Percentiles rank a stretch among this genome's conserved stretches.
These are phyloP conservation scores for Perca schrenkii DNA, from an alignment of 2,113 vertebrate genomes.

Conservation along the genomic window DNA sequence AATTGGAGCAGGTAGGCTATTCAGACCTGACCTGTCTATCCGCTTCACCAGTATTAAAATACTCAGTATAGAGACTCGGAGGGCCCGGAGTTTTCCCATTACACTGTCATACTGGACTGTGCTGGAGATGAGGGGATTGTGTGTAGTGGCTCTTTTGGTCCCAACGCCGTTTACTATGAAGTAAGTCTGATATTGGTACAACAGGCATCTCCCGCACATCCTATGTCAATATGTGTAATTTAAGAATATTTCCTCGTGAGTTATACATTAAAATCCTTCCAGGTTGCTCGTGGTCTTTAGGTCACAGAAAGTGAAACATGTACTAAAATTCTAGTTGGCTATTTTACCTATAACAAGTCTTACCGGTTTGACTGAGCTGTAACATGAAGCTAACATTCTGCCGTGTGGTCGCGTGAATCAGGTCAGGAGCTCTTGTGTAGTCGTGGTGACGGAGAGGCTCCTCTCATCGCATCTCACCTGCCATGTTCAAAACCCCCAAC, in stretches of 20 bases:
- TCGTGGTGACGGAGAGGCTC: not conserved
- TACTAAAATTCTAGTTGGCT: not conserved
- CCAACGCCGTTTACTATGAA: slow-evolving; percentile 6
- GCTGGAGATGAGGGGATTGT: not conserved
- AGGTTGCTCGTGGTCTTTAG: fast-evolving
- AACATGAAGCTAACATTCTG: slow-evolving; percentile 39
- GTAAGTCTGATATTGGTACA: slow-evolving; percentile 35
- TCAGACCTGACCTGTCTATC: slow-evolving; percentile 48
- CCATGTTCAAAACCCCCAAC: not conserved
- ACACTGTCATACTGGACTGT: not conserved
- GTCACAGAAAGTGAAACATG: not conserved
- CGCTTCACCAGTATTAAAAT: not conserved
- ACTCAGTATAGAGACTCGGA: fast-evolving
- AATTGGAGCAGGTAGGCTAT: slow-evolving; percentile 18
- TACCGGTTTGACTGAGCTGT: slow-evolving; percentile 12
- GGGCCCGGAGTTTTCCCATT: not conserved
- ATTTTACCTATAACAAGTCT: not conserved
- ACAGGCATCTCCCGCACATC: not conserved
- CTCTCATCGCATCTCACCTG: not conserved
- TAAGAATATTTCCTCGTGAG: fast-evolving
- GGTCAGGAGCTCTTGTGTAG: slow-evolving; percentile 3
- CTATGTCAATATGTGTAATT: not conserved
- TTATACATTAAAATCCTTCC: fast-evolving
- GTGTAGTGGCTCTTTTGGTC: not conserved
- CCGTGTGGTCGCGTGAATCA: slow-evolving; percentile 10